phyloP scores from a whole-genome alignment of 2,113 vertebrate species.

The Papio anubis region DNA sequence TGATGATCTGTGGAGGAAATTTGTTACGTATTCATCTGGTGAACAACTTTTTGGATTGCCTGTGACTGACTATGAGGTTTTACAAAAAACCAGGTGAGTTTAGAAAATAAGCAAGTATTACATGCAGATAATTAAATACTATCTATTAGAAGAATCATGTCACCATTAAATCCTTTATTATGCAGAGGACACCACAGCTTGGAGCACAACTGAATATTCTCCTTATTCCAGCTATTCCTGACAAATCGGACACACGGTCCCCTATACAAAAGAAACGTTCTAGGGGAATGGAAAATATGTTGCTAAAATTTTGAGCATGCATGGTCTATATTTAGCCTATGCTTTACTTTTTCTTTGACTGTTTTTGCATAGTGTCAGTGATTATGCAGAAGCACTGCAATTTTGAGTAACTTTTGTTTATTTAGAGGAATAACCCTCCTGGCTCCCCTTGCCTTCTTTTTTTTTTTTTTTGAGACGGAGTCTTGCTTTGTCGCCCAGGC shows the following conservation, averaged over 20 bases:
- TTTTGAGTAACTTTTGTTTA: neutral
- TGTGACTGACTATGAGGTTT: conserved; percentile 85
- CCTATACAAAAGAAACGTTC: neutral
- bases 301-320: neutral
- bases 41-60: conserved; percentile 88
- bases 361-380: neutral
- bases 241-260: neutral
- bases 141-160: neutral
- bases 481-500: too few species aligned
- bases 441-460: neutral
- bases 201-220: neutral
- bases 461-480: too few species aligned
- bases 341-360: neutral
- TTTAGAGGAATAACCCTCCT: conserved; percentile 12
- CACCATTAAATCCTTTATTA: neutral
- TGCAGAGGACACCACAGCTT: neutral
- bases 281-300: neutral
- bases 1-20: conserved; percentile 88
- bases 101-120: neutral
- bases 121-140: neutral
- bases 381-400: neutral
- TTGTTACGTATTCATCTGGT: conserved; percentile 84
- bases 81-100: conserved; percentile 86
- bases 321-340: neutral
- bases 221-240: neutral